phyloP scores from a whole-genome alignment of 35 echinoderm and acorn worm genomes.

The Acanthaster planci region DNA sequence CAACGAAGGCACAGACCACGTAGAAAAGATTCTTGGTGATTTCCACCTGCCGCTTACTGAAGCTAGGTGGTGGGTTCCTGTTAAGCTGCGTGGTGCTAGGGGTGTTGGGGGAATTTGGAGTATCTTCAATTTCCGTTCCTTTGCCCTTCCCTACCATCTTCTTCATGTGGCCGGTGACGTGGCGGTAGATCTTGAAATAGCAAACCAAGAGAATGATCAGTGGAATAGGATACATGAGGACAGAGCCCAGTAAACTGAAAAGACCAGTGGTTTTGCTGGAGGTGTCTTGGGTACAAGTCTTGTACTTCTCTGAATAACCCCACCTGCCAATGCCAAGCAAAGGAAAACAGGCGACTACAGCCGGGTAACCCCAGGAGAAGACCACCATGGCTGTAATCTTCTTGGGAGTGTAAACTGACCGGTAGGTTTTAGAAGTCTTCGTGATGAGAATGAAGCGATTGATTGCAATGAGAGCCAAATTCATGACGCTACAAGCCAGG shows the following conservation, averaged over 20 bases:
- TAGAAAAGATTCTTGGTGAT: constrained; percentile 73
- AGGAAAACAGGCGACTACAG: constrained; percentile 40
- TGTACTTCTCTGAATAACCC: constrained; percentile 49
- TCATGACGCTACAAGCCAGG: constrained; percentile 59
- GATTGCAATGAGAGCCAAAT: constrained; percentile 68
- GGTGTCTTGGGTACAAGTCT: constrained; percentile 36
- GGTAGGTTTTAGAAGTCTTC: constrained; percentile 21
- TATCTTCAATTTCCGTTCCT: neutral
- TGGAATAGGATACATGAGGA: constrained; percentile 29
- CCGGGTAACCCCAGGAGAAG: constrained; percentile 44
- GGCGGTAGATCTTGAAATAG: constrained; percentile 39
- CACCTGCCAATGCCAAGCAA: constrained; percentile 47
- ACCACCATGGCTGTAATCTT: constrained; percentile 30
- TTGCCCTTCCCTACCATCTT: neutral
- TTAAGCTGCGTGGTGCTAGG: neutral
- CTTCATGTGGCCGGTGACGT: constrained; percentile 31
- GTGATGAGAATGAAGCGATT: constrained; percentile 66
- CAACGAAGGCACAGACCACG: constrained; percentile 28
- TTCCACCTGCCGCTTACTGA: constrained; percentile 41
- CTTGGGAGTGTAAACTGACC: constrained; percentile 29
- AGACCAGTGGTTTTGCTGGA: neutral
- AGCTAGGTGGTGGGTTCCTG: neutral
- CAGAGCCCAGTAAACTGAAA: constrained; percentile 17
- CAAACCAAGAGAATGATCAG: constrained; percentile 44
- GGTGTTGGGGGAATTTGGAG: neutral